These are phyloP conservation scores for Melanotaenia maccullochi DNA, from an alignment of 2,797 vertebrate genomes.

Conservation along the genomic window DNA sequence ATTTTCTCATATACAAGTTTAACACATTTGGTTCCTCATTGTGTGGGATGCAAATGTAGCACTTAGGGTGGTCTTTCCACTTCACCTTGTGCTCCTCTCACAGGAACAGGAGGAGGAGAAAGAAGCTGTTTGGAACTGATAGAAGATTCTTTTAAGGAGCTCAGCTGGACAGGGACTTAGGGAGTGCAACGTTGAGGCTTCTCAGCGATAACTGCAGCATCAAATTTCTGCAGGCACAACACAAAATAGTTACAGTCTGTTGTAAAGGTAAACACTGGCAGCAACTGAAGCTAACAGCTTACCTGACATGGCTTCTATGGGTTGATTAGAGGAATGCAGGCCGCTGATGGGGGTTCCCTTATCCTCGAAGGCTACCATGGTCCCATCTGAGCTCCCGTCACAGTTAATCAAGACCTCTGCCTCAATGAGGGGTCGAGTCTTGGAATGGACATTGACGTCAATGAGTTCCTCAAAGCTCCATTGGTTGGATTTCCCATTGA, in stretches of 20 bases:
- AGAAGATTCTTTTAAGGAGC: conserved; percentile 60
- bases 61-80: conserved; percentile 64
- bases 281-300: conserved; percentile 26
- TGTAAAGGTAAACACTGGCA: rapidly evolving
- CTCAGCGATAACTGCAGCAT: conserved; percentile 49
- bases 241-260: background rate
- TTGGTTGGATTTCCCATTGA: conserved; percentile 84
- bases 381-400: conserved; percentile 76
- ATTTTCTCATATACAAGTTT: conserved; percentile 43
- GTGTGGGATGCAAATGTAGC: conserved; percentile 74
- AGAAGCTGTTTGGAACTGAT: conserved; percentile 72
- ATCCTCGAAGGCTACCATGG: conserved; percentile 85
- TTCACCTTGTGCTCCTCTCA: conserved; percentile 58
- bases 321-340: conserved; percentile 83
- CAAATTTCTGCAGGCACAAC: conserved; percentile 75
- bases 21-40: conserved; percentile 56
- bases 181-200: conserved; percentile 80
- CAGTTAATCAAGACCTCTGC: conserved; percentile 82
- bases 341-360: conserved; percentile 81
- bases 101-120: conserved; percentile 48
- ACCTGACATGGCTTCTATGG: conserved; percentile 89
- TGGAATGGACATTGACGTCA: conserved; percentile 83
- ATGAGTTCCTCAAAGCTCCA: conserved; percentile 88
- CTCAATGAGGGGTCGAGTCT: conserved; percentile 79
- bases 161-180: conserved; percentile 80